phyloP scores from a whole-genome alignment of 2,797 vertebrate genomes.

The Pachyuromys duprasi region DNA sequence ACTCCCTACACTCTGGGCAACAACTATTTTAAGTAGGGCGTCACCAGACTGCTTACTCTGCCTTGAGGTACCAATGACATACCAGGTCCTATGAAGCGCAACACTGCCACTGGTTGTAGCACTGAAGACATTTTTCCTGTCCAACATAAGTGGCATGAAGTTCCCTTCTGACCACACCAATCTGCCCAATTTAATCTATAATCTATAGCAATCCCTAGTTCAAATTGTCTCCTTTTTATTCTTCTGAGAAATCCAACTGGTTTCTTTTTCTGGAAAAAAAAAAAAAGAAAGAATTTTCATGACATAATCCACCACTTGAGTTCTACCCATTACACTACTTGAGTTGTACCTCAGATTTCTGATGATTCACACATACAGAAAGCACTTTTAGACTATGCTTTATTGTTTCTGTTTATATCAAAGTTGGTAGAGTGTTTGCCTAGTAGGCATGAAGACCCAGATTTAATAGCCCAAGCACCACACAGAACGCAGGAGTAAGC shows the following conservation, averaged over 20 bases:
- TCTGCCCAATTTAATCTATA: too few species aligned
- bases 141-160: too few species aligned
- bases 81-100: too few species aligned
- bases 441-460: not conserved
- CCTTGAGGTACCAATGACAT: too few species aligned
- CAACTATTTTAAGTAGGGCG: not conserved
- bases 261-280: not conserved
- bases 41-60: not conserved
- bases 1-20: too few species aligned
- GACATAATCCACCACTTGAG: not conserved
- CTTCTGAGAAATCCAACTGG: too few species aligned
- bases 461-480: not conserved
- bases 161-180: too few species aligned
- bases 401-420: not conserved
- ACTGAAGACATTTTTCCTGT: too few species aligned
- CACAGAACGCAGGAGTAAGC: not conserved
- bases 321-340: not conserved
- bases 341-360: not conserved
- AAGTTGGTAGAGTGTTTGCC: not conserved
- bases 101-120: too few species aligned
- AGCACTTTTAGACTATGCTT: not conserved
- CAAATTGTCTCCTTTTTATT: too few species aligned
- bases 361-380: not conserved
- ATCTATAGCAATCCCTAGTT: too few species aligned
- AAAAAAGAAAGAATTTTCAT: not conserved